Evolutionary conservation across 2,888 invertebrate species (phyloP).

Genomic region (Conchocele bisecta): DNA sequence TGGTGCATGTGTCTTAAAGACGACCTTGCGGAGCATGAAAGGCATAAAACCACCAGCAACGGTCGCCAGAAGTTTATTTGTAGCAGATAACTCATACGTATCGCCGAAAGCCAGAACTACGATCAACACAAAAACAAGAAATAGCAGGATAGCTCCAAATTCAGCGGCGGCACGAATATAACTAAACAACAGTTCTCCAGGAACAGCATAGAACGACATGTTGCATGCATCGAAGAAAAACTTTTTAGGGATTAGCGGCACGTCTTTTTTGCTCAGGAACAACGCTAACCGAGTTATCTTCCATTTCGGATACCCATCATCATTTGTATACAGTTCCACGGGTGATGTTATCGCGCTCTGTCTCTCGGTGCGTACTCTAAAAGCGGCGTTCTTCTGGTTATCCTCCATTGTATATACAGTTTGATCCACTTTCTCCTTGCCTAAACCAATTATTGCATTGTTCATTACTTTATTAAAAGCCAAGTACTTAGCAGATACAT

Average conservation of each 20-base stretch:
- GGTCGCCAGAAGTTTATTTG: constrained; percentile 57
- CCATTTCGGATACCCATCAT: constrained; percentile 60
- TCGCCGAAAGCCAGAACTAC: constrained; percentile 64
- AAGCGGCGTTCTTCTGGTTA: constrained; percentile 9
- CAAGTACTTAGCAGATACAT: constrained; percentile 69
- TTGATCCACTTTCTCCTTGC: not conserved
- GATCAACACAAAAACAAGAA: constrained; percentile 59
- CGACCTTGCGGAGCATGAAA: constrained; percentile 54
- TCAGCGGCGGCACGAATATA: constrained; percentile 49
- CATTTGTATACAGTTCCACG: not conserved
- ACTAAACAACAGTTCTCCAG: constrained; percentile 48
- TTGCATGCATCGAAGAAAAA: constrained; percentile 59
- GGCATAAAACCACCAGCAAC: constrained; percentile 63
- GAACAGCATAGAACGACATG: constrained; percentile 56
- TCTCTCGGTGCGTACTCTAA: not conserved
- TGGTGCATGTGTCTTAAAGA: constrained; percentile 45
- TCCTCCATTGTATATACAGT: not conserved
- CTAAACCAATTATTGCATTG: not conserved
- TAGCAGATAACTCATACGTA: constrained; percentile 56
- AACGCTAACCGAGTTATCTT: constrained; percentile 59
- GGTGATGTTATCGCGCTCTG: not conserved
- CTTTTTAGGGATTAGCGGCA: constrained; percentile 52
- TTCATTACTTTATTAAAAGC: constrained; percentile 63
- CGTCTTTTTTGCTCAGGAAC: constrained; percentile 46
- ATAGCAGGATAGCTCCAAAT: constrained; percentile 47